Percentiles rank a stretch among this genome's conserved stretches.
These are phyloP conservation scores for Xiphophorus hellerii DNA, from an alignment of 2,113 vertebrate genomes.

Conservation along the genomic window DNA sequence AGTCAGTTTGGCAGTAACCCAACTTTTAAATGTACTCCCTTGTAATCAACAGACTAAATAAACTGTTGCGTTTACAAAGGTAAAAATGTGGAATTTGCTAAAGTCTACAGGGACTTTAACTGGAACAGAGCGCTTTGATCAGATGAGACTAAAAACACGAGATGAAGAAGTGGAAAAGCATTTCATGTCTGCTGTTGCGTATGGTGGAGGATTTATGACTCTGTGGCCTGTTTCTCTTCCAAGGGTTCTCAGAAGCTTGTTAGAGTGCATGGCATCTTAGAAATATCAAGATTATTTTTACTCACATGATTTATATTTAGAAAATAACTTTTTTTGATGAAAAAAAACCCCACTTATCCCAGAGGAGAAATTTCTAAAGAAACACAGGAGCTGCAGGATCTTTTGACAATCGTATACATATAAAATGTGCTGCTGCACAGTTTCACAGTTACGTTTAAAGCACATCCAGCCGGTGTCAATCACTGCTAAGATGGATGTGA, in stretches of 20 bases:
- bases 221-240: neutral
- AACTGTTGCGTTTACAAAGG: too few species aligned
- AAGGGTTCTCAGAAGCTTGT: neutral
- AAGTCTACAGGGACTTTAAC: neutral
- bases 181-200: neutral
- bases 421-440: too few species aligned
- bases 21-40: too few species aligned
- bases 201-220: neutral
- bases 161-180: neutral
- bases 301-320: too few species aligned
- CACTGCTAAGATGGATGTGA: too few species aligned
- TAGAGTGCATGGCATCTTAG: neutral
- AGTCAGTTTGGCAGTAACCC: too few species aligned
- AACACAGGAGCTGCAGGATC: neutral
- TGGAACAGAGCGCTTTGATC: neutral
- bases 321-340: too few species aligned
- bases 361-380: neutral
- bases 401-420: too few species aligned
- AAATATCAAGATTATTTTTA: neutral
- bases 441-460: too few species aligned
- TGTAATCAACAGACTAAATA: too few species aligned
- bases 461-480: too few species aligned
- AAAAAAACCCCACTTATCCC: too few species aligned
- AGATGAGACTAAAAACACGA: neutral
- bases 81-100: neutral